These are phyloP conservation scores for Tiaroga cobitis DNA, from an alignment of 2,797 vertebrate species.

Conservation along the genomic window DNA sequence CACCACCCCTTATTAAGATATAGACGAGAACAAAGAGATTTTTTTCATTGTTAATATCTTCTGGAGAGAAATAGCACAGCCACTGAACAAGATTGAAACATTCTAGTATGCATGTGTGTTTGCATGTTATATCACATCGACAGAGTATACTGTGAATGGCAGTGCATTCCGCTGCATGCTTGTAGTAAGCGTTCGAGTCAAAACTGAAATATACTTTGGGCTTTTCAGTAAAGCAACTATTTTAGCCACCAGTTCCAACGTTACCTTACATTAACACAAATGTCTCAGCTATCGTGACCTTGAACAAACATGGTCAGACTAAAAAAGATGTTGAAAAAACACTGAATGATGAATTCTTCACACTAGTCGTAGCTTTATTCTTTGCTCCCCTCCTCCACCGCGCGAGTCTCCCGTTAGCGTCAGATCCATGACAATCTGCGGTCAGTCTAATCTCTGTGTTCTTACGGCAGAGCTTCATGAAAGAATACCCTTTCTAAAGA, in stretches of 20 bases:
- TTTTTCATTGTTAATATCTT: neutral
- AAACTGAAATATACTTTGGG: neutral
- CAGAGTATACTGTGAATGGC: neutral
- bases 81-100: neutral
- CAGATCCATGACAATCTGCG: constrained; percentile 63
- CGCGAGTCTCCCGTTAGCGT: constrained; percentile 56
- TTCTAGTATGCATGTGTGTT: neutral
- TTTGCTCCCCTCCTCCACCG: neutral
- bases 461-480: constrained; percentile 68
- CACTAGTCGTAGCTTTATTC: neutral
- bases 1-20: too few species aligned
- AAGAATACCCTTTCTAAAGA: constrained; percentile 78
- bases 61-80: neutral
- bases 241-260: neutral
- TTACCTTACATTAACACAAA: neutral
- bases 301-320: neutral
- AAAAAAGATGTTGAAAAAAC: neutral
- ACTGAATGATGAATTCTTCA: neutral
- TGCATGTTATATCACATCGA: too few species aligned
- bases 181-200: too few species aligned
- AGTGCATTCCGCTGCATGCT: neutral
- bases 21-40: neutral
- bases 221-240: neutral
- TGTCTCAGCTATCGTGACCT: neutral
- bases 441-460: constrained; percentile 70